phyloP scores from a whole-genome alignment of 1,140 invertebrate species.

The Drosophila truncata region DNA sequence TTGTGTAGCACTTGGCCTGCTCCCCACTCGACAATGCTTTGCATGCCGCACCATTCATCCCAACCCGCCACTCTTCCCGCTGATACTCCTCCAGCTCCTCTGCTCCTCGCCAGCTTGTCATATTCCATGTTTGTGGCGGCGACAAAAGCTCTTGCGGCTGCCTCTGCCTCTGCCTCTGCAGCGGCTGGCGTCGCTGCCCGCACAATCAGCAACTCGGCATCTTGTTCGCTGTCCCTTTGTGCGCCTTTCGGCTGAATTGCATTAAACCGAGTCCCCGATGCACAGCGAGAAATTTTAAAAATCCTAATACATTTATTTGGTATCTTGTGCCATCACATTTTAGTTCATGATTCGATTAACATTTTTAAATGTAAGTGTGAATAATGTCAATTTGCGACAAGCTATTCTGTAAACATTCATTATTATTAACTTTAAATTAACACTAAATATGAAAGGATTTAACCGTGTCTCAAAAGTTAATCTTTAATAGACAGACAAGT shows the following conservation, averaged over 20 bases:
- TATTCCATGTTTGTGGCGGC: conserved; percentile 82
- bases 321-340: too few species aligned
- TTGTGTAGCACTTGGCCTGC: conserved; percentile 71
- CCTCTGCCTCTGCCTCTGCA: conserved; percentile 32
- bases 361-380: too few species aligned
- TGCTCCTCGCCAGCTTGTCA: conserved; percentile 63
- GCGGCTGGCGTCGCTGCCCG: conserved; percentile 51
- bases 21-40: conserved; percentile 82
- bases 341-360: too few species aligned
- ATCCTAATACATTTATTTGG: too few species aligned
- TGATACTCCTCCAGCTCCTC: not conserved
- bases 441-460: not conserved
- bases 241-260: conserved; percentile 82
- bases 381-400: too few species aligned
- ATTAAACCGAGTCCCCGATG: conserved; percentile 53
- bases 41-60: conserved; percentile 52
- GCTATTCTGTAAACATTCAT: too few species aligned
- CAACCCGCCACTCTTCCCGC: not conserved
- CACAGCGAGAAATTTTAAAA: conserved; percentile 11
- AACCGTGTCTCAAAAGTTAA: too few species aligned
- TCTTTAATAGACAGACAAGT: not conserved
- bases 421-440: too few species aligned
- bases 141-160: conserved; percentile 77
- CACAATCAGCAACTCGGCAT: conserved; percentile 83
- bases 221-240: conserved; percentile 84